Percentiles rank a stretch among this genome's conserved stretches.
Conservation (phyloP, 2,797 vertebrate genomes). For the Pachyuromys duprasi region DNA sequence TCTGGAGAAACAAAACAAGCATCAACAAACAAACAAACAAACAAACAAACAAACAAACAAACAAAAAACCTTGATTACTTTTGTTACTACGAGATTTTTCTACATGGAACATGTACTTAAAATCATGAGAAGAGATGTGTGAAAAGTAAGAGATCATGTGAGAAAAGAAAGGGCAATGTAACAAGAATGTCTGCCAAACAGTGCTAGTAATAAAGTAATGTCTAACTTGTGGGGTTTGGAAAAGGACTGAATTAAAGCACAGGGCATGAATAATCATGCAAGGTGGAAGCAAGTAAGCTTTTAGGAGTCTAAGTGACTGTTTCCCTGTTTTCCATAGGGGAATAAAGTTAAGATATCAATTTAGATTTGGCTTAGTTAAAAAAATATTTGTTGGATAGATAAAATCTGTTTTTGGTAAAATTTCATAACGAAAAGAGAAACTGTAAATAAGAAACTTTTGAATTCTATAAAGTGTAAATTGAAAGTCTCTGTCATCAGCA, state of each 20-base stretch:
- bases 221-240: neutral
- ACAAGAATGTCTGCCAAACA: too few species aligned
- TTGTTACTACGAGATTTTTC: neutral
- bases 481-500: too few species aligned
- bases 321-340: too few species aligned
- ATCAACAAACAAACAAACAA: neutral
- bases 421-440: too few species aligned
- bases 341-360: too few species aligned
- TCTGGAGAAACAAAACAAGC: too few species aligned
- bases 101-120: conserved; percentile 5
- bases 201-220: neutral
- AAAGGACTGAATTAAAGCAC: conserved; percentile 22
- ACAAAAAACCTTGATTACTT: neutral
- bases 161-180: neutral
- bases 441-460: too few species aligned
- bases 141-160: neutral
- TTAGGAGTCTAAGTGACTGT: neutral
- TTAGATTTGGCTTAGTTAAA: too few species aligned
- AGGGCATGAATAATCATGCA: neutral
- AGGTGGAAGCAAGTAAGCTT: neutral
- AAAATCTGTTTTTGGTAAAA: too few species aligned
- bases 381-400: too few species aligned
- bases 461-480: too few species aligned
- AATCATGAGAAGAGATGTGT: neutral
- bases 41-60: neutral